Percentiles rank a stretch among this genome's conserved stretches.
Conservation (phyloP, 2,888 invertebrate genomes). For the Orthosia cruda region DNA sequence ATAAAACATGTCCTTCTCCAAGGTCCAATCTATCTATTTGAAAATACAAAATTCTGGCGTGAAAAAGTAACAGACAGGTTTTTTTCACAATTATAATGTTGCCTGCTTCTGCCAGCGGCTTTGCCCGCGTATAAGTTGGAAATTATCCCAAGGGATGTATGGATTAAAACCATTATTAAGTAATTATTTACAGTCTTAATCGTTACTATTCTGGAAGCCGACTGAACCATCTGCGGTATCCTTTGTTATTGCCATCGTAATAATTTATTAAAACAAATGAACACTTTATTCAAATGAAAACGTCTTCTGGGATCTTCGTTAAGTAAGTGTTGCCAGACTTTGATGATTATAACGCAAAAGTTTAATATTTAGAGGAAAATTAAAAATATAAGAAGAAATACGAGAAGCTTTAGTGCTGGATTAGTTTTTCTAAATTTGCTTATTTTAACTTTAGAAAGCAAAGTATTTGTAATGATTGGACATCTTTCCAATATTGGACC, state of each 20-base stretch:
- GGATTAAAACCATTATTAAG: not conserved
- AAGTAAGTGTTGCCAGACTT: not conserved
- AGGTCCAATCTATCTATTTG: too few species aligned
- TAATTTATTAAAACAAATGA: constrained; percentile 3
- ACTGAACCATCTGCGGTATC: not conserved
- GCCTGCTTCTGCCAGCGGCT: too few species aligned
- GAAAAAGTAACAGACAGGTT: too few species aligned
- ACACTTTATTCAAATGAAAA: constrained; percentile 6
- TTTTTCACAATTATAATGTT: too few species aligned
- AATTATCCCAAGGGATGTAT: too few species aligned
- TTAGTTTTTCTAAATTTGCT: not conserved
- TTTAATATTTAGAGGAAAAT: not conserved
- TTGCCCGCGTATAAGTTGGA: too few species aligned
- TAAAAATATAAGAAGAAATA: not conserved
- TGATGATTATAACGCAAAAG: not conserved
- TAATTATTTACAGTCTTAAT: not conserved
- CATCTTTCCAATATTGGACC: not conserved
- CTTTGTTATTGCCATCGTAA: not conserved
- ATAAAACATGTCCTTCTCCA: too few species aligned
- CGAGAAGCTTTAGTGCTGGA: too few species aligned
- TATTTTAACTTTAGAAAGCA: not conserved
- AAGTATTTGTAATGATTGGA: not conserved
- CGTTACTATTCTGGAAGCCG: not conserved
- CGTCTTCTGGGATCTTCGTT: not conserved
- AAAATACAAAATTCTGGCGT: too few species aligned